Percentiles rank a stretch among this genome's conserved stretches.
Conservation (phyloP, 2,888 invertebrate species). For the Watsonalla binaria region DNA sequence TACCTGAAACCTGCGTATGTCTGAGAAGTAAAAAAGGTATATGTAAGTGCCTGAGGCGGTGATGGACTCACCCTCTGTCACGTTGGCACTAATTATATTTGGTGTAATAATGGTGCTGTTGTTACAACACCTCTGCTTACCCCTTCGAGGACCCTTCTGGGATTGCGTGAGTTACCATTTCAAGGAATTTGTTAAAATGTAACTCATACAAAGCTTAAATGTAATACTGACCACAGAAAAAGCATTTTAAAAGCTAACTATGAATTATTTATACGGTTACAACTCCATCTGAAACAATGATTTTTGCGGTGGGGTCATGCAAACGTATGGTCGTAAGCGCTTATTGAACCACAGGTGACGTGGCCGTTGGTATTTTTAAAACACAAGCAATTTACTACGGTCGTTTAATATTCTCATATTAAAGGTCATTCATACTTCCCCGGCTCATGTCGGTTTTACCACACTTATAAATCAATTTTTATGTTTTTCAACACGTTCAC, state of each 20-base stretch:
- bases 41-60: too few species aligned
- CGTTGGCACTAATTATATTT: too few species aligned
- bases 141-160: too few species aligned
- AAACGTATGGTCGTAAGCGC: conserved; percentile 31
- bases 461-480: not conserved
- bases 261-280: conserved; percentile 14
- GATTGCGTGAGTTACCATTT: too few species aligned
- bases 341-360: conserved; percentile 13
- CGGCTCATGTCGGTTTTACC: not conserved
- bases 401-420: not conserved
- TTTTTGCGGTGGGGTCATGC: conserved; percentile 13
- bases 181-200: not conserved
- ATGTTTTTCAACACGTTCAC: not conserved
- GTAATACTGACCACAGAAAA: too few species aligned
- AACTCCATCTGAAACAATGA: conserved; percentile 16
- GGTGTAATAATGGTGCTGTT: too few species aligned
- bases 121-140: too few species aligned
- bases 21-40: too few species aligned
- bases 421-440: not conserved
- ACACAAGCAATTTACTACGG: conserved; percentile 3
- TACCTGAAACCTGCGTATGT: too few species aligned
- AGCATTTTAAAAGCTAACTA: conserved; percentile 3
- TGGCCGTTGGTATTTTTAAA: conserved; percentile 6
- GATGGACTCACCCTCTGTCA: too few species aligned
- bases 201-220: not conserved